Conservation (phyloP, 2,888 invertebrate species). For the Patella ulyssiponensis region DNA sequence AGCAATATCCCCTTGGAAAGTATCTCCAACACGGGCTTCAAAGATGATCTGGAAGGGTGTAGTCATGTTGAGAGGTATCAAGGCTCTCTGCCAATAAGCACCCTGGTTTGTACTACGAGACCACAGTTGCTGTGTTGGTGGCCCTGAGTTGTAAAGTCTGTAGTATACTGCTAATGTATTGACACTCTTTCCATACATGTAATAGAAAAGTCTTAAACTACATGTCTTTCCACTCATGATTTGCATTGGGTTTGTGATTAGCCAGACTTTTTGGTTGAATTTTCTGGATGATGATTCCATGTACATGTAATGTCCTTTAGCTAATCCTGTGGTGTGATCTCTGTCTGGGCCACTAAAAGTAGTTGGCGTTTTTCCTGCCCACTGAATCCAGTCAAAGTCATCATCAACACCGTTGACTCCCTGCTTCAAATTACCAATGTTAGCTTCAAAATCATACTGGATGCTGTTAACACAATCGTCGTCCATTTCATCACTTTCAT, state of each 20-base stretch:
- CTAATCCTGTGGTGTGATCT: conserved; percentile 59
- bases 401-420: conserved; percentile 49
- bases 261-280: conserved; percentile 55
- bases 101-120: conserved; percentile 53
- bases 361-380: conserved; percentile 35
- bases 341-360: conserved; percentile 52
- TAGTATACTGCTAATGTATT: conserved; percentile 54
- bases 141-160: conserved; percentile 55
- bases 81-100: conserved; percentile 57
- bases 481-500: conserved; percentile 54
- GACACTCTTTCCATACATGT: conserved; percentile 58
- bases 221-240: conserved; percentile 37
- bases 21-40: conserved; percentile 60
- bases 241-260: conserved; percentile 49
- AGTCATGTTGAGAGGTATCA: conserved; percentile 42
- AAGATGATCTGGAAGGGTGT: conserved; percentile 61
- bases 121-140: conserved; percentile 46
- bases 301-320: conserved; percentile 57
- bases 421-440: conserved; percentile 49
- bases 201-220: conserved; percentile 59
- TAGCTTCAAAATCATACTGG: conserved; percentile 56
- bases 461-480: conserved; percentile 46
- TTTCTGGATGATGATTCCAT: conserved; percentile 54
- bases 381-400: conserved; percentile 60
- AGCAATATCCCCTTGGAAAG: conserved; percentile 63